Percentiles rank a stretch among this genome's conserved stretches.
phyloP scores from a whole-genome alignment of 1,140 invertebrate genomes.

The Asbolus verrucosus region DNA sequence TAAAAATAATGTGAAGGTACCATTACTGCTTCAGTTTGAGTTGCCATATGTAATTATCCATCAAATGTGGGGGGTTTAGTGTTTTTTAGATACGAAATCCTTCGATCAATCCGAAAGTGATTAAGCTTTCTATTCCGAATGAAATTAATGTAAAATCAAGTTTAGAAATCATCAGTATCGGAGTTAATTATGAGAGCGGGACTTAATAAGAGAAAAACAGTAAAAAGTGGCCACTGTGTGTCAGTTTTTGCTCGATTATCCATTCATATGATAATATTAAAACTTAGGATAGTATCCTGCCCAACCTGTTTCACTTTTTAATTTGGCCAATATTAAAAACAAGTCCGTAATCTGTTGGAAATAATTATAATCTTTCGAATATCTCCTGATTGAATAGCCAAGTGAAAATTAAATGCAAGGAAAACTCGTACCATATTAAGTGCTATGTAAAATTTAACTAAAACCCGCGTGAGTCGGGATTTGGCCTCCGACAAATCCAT shows the following conservation, averaged over 20 bases:
- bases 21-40: too few species aligned
- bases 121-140: constrained; percentile 7
- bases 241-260: constrained; percentile 32
- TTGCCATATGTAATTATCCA: too few species aligned
- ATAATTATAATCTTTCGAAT: constrained; percentile 7
- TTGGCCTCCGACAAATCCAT: constrained; percentile 6
- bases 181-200: constrained; percentile 17
- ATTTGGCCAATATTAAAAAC: constrained; percentile 9
- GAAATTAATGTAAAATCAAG: constrained; percentile 4
- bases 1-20: too few species aligned
- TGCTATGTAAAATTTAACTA: constrained; percentile 9
- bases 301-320: constrained; percentile 19
- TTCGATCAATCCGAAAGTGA: not conserved
- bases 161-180: constrained; percentile 4
- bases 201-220: not conserved
- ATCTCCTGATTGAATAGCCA: constrained; percentile 2
- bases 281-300: constrained; percentile 22
- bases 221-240: constrained; percentile 22
- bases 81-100: not conserved
- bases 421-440: constrained; percentile 1
- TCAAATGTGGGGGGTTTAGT: not conserved
- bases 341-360: constrained; percentile 11
- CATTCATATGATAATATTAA: constrained; percentile 26
- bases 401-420: not conserved
- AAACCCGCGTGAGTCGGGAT: constrained; percentile 17